Base-by-base conservation (phyloP, 2,797 vertebrate species). In the Cheracebus regulus region DNA sequence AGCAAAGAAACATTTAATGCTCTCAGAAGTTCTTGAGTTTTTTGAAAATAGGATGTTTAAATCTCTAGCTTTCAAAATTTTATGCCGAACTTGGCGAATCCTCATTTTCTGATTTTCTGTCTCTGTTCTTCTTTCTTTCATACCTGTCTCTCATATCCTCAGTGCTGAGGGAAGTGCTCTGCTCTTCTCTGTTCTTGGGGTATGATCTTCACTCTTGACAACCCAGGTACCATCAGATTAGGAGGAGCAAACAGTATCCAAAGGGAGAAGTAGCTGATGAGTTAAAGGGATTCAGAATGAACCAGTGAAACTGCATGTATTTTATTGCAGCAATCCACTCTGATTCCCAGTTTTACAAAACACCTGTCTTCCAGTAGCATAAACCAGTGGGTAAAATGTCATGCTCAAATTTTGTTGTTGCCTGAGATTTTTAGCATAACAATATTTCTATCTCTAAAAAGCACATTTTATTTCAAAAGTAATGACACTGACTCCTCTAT, bases 371-470 rank as follows among this genome's bases (percentile, higher is more conserved):
- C 78, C 79, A n/a, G 39, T 88, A 30, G 15, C 28, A 61, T 76
- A 4, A 57, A n/a, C 39, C n/a, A 30, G 28, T 94, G 24, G 48
- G 57, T 33, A 39, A 57, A 95, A 44, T 57, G 4, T 8, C 61
- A 80, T 50, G 36, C 57, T 86, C 95, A 89, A 36, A 76, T 92
- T 73, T 93, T 72, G 46, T 30, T n/a, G 20, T 58, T 70, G 52
- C 76, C 70, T 85, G 17, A 58, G 26, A 48, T 82, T 97, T 97
- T 97, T 96, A 89, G 75, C 75, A 30, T 92, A 22, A 46, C 39
- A 44, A 24, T 58, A 7, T 97, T 93, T 96, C 55, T 7, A 4
- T 85, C 88, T 90, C 48, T 86, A 36, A 73, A 91, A 64, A 90
- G 30, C 7, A 33, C 1, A 2, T 28, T 82, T 75, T 41, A 67